Base-by-base conservation (phyloP, 2,888 invertebrate species). In the Sinelater perroti region DNA sequence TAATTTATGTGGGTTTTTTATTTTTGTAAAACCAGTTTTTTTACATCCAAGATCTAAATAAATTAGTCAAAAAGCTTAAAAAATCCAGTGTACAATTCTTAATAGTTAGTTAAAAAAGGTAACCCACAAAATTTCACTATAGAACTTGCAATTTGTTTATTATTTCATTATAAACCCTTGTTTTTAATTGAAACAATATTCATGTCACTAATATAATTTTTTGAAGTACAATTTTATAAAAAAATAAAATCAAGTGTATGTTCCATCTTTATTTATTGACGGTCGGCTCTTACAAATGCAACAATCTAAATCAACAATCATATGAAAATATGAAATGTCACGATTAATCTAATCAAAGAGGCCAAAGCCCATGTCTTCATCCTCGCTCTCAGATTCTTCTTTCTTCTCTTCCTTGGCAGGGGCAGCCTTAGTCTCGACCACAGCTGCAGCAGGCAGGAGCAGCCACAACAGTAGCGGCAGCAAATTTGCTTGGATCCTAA, bases 321-420 rank as follows among this genome's bases (percentile, higher is more conserved):
- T 11, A 3, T 40, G 18, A 17, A 16, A 2, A 35, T 7, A 14
- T 17, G 18, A 13, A 3, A 3, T 10, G 10, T 1, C 3, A 4
- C 1, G 30, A 28, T 11, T 36, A 58, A 21, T 30, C 85, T 91
- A 93, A 79, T 93, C 93, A 76, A 93, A 94, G 16, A 94, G 88
- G 79, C 96, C 97, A 80, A 98, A 95, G 79, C 97, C 97, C 96
- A 98, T 96, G 79, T 97, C 97, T 71, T 97, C 97, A 72, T 90
- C 90, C 66, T 95, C 95, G 62, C 87, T 87, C 75, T 90, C 90
- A 3, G 87, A 85, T 56, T 90, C 92, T 72, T 92, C 91, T 72
- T 91, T 89, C 79, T 90, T 89, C 70, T 90, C 89, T 76, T 91
- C 90, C 74, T 90, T 88, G 71, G 87, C 87, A 61, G 87, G 84